These are phyloP conservation scores for Phymastichus coffea DNA, from an alignment of 1,140 invertebrate species.

Conservation along the genomic window DNA sequence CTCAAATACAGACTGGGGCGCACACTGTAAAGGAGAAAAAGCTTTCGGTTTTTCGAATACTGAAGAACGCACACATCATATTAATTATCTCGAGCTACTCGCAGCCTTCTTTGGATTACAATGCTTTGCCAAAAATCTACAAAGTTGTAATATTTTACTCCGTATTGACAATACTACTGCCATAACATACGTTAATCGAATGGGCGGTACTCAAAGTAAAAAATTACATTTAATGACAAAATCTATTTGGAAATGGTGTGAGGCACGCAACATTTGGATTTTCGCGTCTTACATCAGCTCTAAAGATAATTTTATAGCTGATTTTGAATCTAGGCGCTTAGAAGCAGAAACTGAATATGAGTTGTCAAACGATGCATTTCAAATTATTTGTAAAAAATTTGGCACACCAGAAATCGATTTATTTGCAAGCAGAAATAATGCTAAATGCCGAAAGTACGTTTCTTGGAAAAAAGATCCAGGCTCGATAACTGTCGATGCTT, in stretches of 20 bases:
- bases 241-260: background rate
- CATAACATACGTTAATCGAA: background rate
- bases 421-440: constrained; percentile 22
- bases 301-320: background rate
- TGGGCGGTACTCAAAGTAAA: background rate
- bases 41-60: constrained; percentile 22
- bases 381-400: too few relatives aligned
- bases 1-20: constrained; percentile 26
- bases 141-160: too few relatives aligned
- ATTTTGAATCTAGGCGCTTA: background rate
- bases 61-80: constrained; percentile 19
- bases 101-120: constrained; percentile 29
- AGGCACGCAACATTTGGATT: too few relatives aligned
- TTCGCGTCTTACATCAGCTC: too few relatives aligned
- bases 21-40: constrained; percentile 7
- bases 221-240: background rate
- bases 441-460: background rate
- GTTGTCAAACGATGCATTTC: background rate
- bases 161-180: background rate
- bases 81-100: constrained; percentile 29
- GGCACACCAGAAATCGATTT: constrained; percentile 7
- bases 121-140: constrained; percentile 5
- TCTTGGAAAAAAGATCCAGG: constrained; percentile 5
- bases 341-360: constrained; percentile 9
- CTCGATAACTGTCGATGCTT: background rate